These are phyloP conservation scores for Poliocrania exsul DNA, from an alignment of 2,797 vertebrate genomes.

Conservation along the genomic window DNA sequence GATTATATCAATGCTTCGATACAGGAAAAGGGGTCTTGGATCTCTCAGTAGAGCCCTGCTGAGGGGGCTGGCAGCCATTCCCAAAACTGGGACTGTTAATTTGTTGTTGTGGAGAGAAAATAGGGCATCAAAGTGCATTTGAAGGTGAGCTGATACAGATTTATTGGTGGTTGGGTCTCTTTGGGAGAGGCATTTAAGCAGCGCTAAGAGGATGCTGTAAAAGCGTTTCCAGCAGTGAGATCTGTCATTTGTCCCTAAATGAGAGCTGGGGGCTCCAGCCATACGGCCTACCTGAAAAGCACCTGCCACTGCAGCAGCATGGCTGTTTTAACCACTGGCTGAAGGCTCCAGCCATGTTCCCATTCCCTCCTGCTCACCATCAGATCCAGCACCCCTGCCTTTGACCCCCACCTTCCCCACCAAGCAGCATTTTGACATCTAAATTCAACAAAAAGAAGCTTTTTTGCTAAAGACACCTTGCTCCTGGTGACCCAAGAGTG, in stretches of 20 bases:
- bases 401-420: background rate
- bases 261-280: background rate
- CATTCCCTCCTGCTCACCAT: accelerated
- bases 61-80: background rate
- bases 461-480: background rate
- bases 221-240: background rate
- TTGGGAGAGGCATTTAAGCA: background rate
- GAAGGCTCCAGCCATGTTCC: accelerated
- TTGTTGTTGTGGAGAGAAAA: constrained; percentile 17
- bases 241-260: background rate
- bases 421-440: background rate
- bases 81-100: background rate
- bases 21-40: background rate
- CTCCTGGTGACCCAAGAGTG: accelerated
- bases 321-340: background rate
- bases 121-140: background rate
- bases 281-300: background rate
- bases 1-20: accelerated
- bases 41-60: background rate
- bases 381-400: background rate
- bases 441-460: background rate
- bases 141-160: constrained; percentile 22
- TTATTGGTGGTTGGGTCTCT: background rate
- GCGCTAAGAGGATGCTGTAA: background rate
- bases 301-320: background rate